Conservation (phyloP, 2,888 invertebrate genomes). For the Hartigia nigra region DNA sequence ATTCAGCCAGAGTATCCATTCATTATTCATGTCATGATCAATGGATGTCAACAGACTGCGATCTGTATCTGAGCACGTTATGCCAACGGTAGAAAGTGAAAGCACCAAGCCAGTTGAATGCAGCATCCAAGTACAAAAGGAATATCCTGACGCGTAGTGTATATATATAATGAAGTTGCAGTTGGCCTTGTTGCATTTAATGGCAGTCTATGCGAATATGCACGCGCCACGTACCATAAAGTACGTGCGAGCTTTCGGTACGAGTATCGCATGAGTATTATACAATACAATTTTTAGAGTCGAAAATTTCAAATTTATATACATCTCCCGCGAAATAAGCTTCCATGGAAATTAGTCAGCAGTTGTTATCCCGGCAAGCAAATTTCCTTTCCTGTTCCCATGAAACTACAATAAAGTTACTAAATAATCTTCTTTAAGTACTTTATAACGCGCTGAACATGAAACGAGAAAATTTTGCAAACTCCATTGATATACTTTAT, state of each 20-base stretch:
- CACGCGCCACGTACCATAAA: background rate
- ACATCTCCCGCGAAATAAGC: background rate
- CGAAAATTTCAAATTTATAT: background rate
- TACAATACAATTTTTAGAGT: background rate
- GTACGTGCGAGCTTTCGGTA: background rate
- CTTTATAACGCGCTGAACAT: background rate
- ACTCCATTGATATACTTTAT: background rate
- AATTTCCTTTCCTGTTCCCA: background rate
- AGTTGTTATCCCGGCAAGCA: background rate
- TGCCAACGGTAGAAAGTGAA: conserved; percentile 38
- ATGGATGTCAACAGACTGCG: conserved; percentile 55
- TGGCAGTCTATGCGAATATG: background rate
- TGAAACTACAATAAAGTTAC: background rate
- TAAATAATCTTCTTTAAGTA: background rate
- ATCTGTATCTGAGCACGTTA: conserved; percentile 50
- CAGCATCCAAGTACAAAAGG: conserved; percentile 9
- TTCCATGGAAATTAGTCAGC: background rate
- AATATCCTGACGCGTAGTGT: background rate
- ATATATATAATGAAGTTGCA: background rate
- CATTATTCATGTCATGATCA: conserved; percentile 59
- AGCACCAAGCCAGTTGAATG: conserved; percentile 19
- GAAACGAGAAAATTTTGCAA: background rate
- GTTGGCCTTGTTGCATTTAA: background rate
- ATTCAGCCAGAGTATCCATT: conserved; percentile 56
- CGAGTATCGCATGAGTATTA: background rate